Conservation (phyloP, 2,113 vertebrate genomes). For the Semnornis frantzii region DNA sequence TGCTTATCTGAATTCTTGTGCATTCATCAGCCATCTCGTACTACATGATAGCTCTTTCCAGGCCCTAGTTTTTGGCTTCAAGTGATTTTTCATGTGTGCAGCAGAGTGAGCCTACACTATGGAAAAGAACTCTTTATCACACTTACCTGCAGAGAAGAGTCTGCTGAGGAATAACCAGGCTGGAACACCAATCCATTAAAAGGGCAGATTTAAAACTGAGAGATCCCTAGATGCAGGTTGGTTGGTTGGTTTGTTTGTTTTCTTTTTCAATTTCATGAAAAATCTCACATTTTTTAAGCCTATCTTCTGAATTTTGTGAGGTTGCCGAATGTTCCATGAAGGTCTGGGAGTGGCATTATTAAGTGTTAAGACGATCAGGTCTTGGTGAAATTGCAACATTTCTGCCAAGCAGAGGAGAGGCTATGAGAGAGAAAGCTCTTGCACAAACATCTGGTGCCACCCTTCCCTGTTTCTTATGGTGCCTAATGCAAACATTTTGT, state of each 20-base stretch:
- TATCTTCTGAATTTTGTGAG: not conserved
- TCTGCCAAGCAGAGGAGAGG: not conserved
- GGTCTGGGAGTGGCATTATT: constrained; percentile 19
- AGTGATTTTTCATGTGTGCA: not conserved
- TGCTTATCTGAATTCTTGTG: not conserved
- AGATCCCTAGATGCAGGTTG: not conserved
- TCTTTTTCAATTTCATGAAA: constrained; percentile 29
- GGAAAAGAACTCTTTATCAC: not conserved
- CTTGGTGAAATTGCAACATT: not conserved
- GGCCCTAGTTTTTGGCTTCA: not conserved
- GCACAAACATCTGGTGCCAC: not conserved
- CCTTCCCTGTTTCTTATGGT: not conserved
- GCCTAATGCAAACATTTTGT: not conserved
- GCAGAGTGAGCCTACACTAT: not conserved
- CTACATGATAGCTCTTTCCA: not conserved
- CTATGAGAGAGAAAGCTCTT: not conserved
- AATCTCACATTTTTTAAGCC: constrained; percentile 46
- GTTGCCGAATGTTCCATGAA: constrained; percentile 34
- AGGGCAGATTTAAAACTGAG: not conserved
- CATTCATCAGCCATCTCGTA: not conserved
- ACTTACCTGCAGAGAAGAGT: not conserved
- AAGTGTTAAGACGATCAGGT: constrained; percentile 46
- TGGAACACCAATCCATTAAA: not conserved
- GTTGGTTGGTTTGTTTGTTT: not conserved
- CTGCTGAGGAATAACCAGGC: not conserved